Evolutionary conservation across 2,797 vertebrate genomes (phyloP), one percentile per base, ranked within the genome.

Genomic region (Thaleichthys pacificus): DNA sequence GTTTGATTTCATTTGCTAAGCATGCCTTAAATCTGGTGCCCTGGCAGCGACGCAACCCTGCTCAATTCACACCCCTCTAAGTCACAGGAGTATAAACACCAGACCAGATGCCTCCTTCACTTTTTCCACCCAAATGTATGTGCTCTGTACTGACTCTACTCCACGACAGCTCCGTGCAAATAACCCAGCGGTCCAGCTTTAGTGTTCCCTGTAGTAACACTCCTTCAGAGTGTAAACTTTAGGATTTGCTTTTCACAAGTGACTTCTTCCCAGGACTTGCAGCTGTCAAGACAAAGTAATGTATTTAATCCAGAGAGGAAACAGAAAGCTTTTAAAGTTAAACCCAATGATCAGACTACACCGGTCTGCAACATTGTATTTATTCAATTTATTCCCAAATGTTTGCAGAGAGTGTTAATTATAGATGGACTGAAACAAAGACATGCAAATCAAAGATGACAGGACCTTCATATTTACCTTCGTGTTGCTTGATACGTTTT

Each of bases 201-300:
- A 77, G 70, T 5, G 30, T 67, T 67, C 66, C 47, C 32, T 21
- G 66, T 66, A 30, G 47, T 42, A 30, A 75, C 73, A 71, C 54
- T 66, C 75, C 54, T 76, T 66, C 68, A 62, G 65, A 76, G 69
- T 69, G 56, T 67, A 80, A 73, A 61, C 77, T 67, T 70, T 49
- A 38, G 14, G 63, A 78, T 65, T 70, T 57, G 21, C 24, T 74
- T 68, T 28, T 77, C 81, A 79, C 74, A 76, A 86, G 80, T 83
- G 65, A 49, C 70, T 49, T 83, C 85, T 84, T 82, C 80, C 77
- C 84, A 78, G 81, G 74, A 84, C 47, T 80, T 85, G 88, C 85
- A 87, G 86, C 82, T 90, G 90, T 89, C 88, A 90, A 84, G 89
- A 91, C 88, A 91, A 80, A 82, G 83, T 76, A 76, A 82, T 77